Percentiles rank a stretch among this genome's conserved stretches.
These are phyloP conservation scores for Anastatus disparis DNA, from an alignment of 1,140 invertebrate genomes.

Conservation along the genomic window DNA sequence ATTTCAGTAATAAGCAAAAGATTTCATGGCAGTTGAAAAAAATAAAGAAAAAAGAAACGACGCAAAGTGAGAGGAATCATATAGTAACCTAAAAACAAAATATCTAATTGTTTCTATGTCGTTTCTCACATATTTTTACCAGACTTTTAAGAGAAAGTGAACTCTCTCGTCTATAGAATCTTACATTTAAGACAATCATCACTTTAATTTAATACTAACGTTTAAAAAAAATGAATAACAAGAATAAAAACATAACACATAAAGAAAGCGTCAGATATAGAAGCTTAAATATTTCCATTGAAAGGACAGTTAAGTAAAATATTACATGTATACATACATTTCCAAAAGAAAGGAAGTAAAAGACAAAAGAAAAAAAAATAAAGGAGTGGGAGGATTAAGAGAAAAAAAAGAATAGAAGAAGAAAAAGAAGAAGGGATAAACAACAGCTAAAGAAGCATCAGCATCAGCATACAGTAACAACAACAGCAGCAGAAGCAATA, in stretches of 20 bases:
- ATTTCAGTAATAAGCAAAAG: not conserved
- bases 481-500: no score
- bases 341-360: no score
- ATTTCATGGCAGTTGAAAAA: not conserved
- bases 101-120: conserved; percentile 15
- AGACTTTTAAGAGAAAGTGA: conserved; percentile 17
- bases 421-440: not conserved
- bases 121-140: not conserved
- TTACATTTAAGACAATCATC: no score
- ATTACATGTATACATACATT: no score
- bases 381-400: not conserved
- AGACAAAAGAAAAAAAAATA: conserved; percentile 17
- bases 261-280: no score
- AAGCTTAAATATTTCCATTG: no score
- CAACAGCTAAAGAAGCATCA: not conserved
- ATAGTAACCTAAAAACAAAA: not conserved
- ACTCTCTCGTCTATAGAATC: conserved; percentile 14
- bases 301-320: no score
- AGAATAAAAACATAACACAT: no score
- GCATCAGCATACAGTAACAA: not conserved
- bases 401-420: no score
- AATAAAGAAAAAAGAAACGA: not conserved
- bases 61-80: not conserved
- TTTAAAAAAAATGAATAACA: no score
- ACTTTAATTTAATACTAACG: no score